phyloP scores from a whole-genome alignment of 2,113 vertebrate species.

The Psittacara wagleri region DNA sequence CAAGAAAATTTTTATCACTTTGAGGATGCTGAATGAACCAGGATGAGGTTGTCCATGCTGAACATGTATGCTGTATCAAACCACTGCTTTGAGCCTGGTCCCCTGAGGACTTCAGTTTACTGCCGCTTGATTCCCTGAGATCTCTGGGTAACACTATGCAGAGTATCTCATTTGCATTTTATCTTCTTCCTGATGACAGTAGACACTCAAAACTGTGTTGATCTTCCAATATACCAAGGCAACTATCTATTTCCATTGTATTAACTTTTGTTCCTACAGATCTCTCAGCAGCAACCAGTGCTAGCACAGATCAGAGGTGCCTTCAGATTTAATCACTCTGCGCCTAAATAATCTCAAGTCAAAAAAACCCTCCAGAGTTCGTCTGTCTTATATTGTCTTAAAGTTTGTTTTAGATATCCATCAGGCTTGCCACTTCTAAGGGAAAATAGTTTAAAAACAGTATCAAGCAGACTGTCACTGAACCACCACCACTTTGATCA shows the following conservation, averaged over 20 bases:
- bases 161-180: not conserved
- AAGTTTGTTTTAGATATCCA: not conserved
- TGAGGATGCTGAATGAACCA: not conserved
- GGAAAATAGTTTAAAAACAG: not conserved
- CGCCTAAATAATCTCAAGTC: accelerated
- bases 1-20: not conserved
- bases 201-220: not conserved
- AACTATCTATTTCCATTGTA: not conserved
- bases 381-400: not conserved
- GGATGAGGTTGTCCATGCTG: not conserved
- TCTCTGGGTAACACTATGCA: not conserved
- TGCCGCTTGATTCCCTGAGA: not conserved
- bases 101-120: not conserved
- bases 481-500: not conserved
- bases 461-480: not conserved
- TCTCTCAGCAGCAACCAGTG: not conserved
- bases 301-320: not conserved
- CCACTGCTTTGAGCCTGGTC: not conserved
- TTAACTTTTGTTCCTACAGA: not conserved
- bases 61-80: not conserved
- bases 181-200: not conserved
- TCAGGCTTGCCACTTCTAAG: not conserved
- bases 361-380: not conserved
- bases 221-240: not conserved
- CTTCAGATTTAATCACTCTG: not conserved